Evolutionary conservation across 2,888 invertebrate species (phyloP).

Genomic region (Antheraea yamamai): DNA sequence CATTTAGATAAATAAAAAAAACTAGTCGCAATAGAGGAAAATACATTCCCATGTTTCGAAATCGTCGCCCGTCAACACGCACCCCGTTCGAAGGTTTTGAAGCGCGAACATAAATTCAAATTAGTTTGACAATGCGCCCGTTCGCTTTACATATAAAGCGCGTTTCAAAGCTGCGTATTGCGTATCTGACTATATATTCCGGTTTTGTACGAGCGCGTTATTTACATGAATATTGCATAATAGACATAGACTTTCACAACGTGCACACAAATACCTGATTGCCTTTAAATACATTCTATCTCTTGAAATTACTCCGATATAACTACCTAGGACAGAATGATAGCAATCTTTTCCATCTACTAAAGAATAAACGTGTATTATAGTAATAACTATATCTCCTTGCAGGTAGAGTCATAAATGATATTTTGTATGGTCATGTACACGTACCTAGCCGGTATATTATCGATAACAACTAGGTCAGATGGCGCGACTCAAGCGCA

Average conservation of each 20-base stretch:
- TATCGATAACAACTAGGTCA: no score
- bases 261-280: not conserved
- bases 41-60: not conserved
- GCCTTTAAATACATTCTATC: not conserved
- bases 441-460: no score
- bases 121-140: slow-evolving; percentile 28
- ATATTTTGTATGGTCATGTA: no score
- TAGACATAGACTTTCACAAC: not conserved
- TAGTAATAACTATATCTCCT: no score
- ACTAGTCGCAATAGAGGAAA: not conserved
- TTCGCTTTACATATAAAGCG: slow-evolving; percentile 30
- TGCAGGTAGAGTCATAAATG: no score
- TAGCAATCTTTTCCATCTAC: not conserved
- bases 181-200: not conserved
- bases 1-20: no score
- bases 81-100: slow-evolving; percentile 9
- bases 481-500: no score
- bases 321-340: not conserved
- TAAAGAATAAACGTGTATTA: not conserved
- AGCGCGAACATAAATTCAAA: slow-evolving; percentile 29
- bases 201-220: not conserved
- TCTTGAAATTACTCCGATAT: not conserved
- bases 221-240: not conserved
- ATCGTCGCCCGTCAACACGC: not conserved
- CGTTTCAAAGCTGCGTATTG: slow-evolving; percentile 23